These are phyloP conservation scores for Mylabris phalerata DNA, from an alignment of 1,140 invertebrate species.

Conservation along the genomic window DNA sequence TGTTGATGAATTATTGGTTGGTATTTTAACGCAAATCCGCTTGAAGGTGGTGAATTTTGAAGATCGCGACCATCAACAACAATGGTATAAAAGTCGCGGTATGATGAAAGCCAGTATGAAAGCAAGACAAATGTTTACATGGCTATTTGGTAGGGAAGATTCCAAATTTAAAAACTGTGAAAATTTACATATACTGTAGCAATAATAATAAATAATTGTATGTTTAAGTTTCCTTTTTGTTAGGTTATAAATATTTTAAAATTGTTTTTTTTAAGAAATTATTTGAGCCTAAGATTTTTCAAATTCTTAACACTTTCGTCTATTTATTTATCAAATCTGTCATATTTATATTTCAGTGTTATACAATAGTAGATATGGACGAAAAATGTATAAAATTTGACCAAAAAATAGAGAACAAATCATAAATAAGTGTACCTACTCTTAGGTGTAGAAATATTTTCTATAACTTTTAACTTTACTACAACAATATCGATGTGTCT, in stretches of 20 bases:
- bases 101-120: constrained; percentile 80
- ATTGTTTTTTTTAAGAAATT: neutral
- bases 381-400: no score
- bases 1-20: constrained; percentile 79
- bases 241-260: neutral
- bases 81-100: constrained; percentile 76
- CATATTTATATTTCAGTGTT: no score
- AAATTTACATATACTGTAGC: constrained; percentile 75
- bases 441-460: no score
- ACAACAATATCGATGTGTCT: no score
- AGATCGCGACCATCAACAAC: constrained; percentile 50
- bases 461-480: no score
- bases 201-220: neutral
- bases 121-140: constrained; percentile 80
- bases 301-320: neutral
- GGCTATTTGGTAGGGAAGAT: constrained; percentile 84
- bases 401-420: no score
- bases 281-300: neutral
- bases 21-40: constrained; percentile 73
- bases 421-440: no score
- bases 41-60: constrained; percentile 63
- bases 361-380: no score
- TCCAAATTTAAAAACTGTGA: constrained; percentile 87
- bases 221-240: neutral
- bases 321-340: no score